These are phyloP conservation scores for Tipula helvola DNA, from an alignment of 2,888 invertebrate genomes.

Conservation along the genomic window DNA sequence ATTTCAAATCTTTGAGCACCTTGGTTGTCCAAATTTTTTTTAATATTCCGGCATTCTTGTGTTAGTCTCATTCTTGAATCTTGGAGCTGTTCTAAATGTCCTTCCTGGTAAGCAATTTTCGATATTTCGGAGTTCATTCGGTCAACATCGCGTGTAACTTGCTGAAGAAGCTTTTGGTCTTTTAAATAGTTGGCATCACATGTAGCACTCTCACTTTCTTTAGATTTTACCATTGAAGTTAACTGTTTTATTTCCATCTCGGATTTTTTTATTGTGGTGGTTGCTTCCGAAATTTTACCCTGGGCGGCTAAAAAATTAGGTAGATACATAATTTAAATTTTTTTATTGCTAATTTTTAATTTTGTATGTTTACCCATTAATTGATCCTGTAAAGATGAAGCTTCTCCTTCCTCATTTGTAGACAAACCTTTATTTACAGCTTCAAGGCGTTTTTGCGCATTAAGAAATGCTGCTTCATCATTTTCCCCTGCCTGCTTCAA, in stretches of 20 bases:
- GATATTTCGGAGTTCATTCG: slow-evolving; percentile 30
- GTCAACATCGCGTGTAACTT: slow-evolving; percentile 32
- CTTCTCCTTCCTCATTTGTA: slow-evolving; percentile 62
- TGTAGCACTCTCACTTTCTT: slow-evolving; percentile 51
- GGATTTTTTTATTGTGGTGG: slow-evolving; percentile 65
- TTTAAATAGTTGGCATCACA: slow-evolving; percentile 53
- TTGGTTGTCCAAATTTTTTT: slow-evolving; percentile 26
- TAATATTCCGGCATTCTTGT: slow-evolving; percentile 41
- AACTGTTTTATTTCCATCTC: slow-evolving; percentile 60
- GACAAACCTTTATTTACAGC: slow-evolving; percentile 74
- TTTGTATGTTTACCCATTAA: slow-evolving; percentile 50
- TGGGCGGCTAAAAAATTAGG: slow-evolving; percentile 49
- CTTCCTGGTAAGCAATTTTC: slow-evolving; percentile 47
- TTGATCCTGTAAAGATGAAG: slow-evolving; percentile 79
- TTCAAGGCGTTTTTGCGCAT: slow-evolving; percentile 68
- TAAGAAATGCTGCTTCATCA: slow-evolving; percentile 52
- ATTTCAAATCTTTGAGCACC: slow-evolving; percentile 40
- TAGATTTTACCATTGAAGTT: slow-evolving; percentile 46
- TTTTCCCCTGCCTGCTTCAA: slow-evolving; percentile 52
- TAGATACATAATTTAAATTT: not conserved
- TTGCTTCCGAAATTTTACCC: slow-evolving; percentile 58
- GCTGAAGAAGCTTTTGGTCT: slow-evolving; percentile 47
- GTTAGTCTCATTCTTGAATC: slow-evolving; percentile 38
- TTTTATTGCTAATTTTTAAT: not conserved
- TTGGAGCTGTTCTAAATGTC: slow-evolving; percentile 42